A percentile compares a stretch with the other conserved stretches of the same genome.
Evolutionary conservation across 2,888 invertebrate genomes (phyloP).

Genomic region (Drepana falcataria): DNA sequence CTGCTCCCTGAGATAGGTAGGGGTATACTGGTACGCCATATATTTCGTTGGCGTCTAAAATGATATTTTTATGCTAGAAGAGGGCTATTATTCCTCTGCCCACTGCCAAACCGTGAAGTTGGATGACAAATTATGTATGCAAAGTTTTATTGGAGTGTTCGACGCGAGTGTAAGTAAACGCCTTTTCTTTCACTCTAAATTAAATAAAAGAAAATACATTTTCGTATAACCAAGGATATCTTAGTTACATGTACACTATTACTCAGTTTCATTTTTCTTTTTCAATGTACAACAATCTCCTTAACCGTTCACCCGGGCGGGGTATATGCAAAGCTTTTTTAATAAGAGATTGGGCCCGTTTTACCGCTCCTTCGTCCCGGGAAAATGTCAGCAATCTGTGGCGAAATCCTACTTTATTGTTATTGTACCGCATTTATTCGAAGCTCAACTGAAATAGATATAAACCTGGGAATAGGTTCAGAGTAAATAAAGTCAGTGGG

Average conservation of each 20-base stretch:
- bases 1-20: no score
- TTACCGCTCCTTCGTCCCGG: conserved; percentile 57
- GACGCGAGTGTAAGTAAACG: no score
- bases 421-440: conserved; percentile 69
- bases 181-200: no score
- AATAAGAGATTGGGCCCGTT: conserved; percentile 58
- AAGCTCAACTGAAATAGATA: conserved; percentile 54
- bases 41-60: no score
- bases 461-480: conserved; percentile 64
- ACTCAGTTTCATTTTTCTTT: conserved; percentile 26
- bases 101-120: no score
- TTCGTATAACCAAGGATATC: conserved; percentile 3
- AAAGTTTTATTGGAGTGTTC: no score
- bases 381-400: conserved; percentile 71
- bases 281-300: conserved; percentile 14
- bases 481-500: conserved; percentile 60
- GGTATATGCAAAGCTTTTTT: conserved; percentile 64
- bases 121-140: no score
- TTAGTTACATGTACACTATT: conserved; percentile 19
- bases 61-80: no score
- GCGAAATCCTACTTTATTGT: conserved; percentile 71
- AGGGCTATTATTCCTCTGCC: no score
- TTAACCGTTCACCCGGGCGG: conserved; percentile 34
- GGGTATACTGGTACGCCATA: no score
- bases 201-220: conserved; percentile 2